A percentile compares a stretch with the other conserved stretches of the same genome.
phyloP scores from a whole-genome alignment of 2,113 vertebrate genomes.

The Chaetura pelagica region DNA sequence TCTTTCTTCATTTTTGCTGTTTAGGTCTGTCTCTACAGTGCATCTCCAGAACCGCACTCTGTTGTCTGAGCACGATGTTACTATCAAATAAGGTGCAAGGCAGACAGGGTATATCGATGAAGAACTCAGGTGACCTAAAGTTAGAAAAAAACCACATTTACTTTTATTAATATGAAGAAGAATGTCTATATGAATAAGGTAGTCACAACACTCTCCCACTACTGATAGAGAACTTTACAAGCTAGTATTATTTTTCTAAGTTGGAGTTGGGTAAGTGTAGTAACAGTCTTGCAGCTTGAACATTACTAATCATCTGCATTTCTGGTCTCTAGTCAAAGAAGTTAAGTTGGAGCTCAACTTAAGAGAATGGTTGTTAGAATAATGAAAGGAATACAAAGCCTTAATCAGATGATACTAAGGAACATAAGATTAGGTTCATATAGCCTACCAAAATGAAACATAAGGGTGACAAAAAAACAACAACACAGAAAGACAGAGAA shows the following conservation, averaged over 20 bases:
- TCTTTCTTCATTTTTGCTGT: conserved; percentile 56
- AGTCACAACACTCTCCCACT: neutral
- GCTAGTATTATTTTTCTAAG: neutral
- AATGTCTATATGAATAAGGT: neutral
- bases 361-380: neutral
- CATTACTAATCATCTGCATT: neutral
- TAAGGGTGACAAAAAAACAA: no score
- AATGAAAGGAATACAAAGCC: neutral
- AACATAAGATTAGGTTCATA: neutral
- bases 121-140: conserved; percentile 93
- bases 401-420: neutral
- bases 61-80: conserved; percentile 96
- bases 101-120: conserved; percentile 99
- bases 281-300: neutral
- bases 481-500: neutral
- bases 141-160: conserved; percentile 22
- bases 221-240: neutral
- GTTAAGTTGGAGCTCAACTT: neutral
- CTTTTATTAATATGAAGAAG: neutral
- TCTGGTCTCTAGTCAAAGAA: neutral
- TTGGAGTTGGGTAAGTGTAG: neutral
- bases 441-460: neutral
- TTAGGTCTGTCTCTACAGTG: conserved; percentile 78
- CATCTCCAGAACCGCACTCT: conserved; percentile 95
- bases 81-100: conserved; percentile 95